phyloP scores from a whole-genome alignment of 1,140 invertebrate genomes.

The Drosophila persimilis region DNA sequence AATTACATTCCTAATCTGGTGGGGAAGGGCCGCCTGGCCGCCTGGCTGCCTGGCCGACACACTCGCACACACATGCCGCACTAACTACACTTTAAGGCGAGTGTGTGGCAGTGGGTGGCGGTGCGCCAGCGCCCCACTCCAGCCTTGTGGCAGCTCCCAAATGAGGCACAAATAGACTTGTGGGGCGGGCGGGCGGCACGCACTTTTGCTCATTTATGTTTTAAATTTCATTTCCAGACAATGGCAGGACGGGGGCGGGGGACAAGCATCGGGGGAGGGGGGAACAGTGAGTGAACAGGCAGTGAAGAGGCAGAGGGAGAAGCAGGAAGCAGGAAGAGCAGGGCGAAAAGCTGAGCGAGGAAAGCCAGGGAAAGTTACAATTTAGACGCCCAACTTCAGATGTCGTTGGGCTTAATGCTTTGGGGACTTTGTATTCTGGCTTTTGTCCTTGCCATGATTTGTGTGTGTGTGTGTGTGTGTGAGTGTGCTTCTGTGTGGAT shows the following conservation, averaged over 20 bases:
- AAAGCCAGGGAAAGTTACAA: constrained; percentile 55
- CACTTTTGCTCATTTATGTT: constrained; percentile 81
- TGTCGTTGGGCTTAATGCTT: constrained; percentile 46
- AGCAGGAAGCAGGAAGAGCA: too few species aligned
- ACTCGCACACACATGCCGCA: constrained; percentile 20
- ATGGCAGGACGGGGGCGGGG: constrained; percentile 15
- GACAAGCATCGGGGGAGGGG: constrained; percentile 1
- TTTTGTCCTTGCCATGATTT: constrained; percentile 68
- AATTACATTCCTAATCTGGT: constrained; percentile 80
- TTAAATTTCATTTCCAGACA: constrained; percentile 75
- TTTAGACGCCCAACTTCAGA: constrained; percentile 54
- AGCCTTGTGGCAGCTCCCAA: constrained; percentile 20
- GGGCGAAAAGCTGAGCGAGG: constrained; percentile 36
- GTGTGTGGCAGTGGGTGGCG: background rate
- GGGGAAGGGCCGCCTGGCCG: constrained; percentile 34
- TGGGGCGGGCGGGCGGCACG: constrained; percentile 49
- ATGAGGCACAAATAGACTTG: constrained; percentile 57
- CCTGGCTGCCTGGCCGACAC: background rate
- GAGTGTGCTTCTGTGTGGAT: constrained; percentile 30
- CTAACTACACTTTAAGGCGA: constrained; percentile 60
- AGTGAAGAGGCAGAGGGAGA: constrained; percentile 25
- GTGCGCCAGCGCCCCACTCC: background rate
- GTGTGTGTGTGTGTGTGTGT: constrained; percentile 8
- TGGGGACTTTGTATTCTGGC: constrained; percentile 56
- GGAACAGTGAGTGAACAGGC: background rate